A percentile compares a stretch with the other conserved stretches of the same genome.
phyloP scores from a whole-genome alignment of 2,888 invertebrate genomes.

The Byasa hedistus region DNA sequence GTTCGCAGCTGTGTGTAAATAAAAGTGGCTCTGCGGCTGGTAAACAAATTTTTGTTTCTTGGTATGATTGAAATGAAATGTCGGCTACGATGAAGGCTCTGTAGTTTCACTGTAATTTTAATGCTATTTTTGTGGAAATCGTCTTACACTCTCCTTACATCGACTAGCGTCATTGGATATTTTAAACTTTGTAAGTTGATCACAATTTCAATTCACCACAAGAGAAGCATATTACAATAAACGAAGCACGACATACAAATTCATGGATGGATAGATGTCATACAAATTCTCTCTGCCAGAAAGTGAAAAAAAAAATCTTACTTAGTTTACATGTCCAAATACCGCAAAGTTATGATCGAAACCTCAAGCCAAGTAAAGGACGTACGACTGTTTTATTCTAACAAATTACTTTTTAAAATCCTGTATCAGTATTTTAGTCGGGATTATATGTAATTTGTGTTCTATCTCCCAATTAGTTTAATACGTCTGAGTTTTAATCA shows the following conservation, averaged over 20 bases:
- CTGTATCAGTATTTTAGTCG: background rate
- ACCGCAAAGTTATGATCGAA: conserved; percentile 6
- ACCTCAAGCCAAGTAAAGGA: conserved; percentile 8
- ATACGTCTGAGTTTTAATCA: background rate
- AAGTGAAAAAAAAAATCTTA: background rate
- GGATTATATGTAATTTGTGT: too few species aligned
- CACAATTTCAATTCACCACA: background rate
- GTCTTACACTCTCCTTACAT: conserved; percentile 13
- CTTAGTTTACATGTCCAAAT: conserved; percentile 23
- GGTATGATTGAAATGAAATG: conserved; percentile 18
- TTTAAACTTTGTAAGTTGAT: conserved; percentile 24
- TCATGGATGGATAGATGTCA: too few species aligned
- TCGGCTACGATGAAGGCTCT: conserved; percentile 15
- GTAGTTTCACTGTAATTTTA: conserved; percentile 26
- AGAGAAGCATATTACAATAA: background rate
- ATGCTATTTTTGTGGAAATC: conserved; percentile 32
- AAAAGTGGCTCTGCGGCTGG: conserved; percentile 42
- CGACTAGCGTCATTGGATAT: conserved; percentile 17
- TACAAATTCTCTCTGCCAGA: background rate
- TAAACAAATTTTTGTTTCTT: conserved; percentile 39
- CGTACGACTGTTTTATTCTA: conserved; percentile 6
- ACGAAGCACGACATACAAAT: background rate
- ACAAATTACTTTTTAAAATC: background rate
- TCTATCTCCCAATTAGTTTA: background rate
- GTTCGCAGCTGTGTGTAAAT: conserved; percentile 48